A percentile compares a stretch with the other conserved stretches of the same genome.
phyloP scores from a whole-genome alignment of 2,797 vertebrate genomes.

The Serranus cabrilla region DNA sequence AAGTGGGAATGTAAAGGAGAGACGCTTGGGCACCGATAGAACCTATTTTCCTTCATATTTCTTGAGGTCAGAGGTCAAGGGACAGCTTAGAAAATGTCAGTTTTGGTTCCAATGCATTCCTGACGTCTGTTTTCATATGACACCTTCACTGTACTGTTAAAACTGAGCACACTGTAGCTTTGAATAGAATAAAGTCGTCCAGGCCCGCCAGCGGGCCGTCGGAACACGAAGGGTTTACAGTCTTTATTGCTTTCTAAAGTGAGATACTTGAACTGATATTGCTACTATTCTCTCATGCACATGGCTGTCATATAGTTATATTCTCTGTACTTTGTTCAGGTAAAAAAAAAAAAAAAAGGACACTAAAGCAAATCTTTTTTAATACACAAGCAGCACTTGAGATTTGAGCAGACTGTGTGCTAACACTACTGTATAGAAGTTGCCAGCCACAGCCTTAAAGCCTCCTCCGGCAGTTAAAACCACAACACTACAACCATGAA shows the following conservation, averaged over 20 bases:
- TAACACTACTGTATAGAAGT: constrained; percentile 56
- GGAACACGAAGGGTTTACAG: neutral
- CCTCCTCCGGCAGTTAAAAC: constrained; percentile 68
- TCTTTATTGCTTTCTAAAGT: constrained; percentile 55
- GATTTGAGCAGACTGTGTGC: constrained; percentile 37
- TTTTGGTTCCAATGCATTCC: too few species aligned
- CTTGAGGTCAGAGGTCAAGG: too few species aligned
- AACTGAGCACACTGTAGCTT: too few species aligned
- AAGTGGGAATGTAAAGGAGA: too few species aligned
- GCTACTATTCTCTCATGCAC: constrained; percentile 38
- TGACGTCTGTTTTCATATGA: too few species aligned
- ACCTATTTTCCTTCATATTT: too few species aligned
- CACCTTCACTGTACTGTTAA: too few species aligned
- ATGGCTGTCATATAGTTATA: constrained; percentile 39
- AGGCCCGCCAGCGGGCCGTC: too few species aligned
- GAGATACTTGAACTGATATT: constrained; percentile 17
- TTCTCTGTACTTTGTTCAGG: constrained; percentile 48
- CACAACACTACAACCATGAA: constrained; percentile 75
- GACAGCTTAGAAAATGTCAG: too few species aligned
- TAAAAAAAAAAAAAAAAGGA: constrained; percentile 7
- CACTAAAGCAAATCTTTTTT: constrained; percentile 3
- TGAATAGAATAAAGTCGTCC: too few species aligned
- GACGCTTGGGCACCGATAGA: too few species aligned
- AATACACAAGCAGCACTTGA: constrained; percentile 34
- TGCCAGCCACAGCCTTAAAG: constrained; percentile 62